Evolutionary conservation across 1,140 invertebrate species (phyloP), one percentile per base, ranked within the genome.

Genomic region (Anastrepha obliqua): DNA sequence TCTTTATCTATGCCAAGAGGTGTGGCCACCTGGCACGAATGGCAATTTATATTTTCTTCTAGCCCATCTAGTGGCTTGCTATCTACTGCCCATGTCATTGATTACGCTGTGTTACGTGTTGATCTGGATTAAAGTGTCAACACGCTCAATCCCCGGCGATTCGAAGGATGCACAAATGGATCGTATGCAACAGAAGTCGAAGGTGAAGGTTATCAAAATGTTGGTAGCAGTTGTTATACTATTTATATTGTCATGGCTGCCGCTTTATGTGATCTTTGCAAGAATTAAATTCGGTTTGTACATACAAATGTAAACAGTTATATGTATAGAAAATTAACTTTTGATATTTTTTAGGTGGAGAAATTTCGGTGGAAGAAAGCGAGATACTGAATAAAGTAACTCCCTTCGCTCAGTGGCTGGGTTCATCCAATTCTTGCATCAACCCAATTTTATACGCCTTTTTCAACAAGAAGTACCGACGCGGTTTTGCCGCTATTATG

Each of bases 181-280:
- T 91, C 95, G 96, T 62, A 97, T 98, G 95, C 97, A 98, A 93
- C 97, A 98, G 90, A 97, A 98, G 93, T 98, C 97, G 13, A 98
- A 98, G 94, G 96, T 97, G 29, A 98, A 98, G 92, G 98, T 99
- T 29, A 97, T 99, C 5, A 99, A 99, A 94, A 99, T 99, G 98
- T 94, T 99, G 87, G 96, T 99, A 0, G 97, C 97, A 0, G 98
- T 99, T 0, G 98, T 99, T 3, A 96, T 99, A 17, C 94, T 99
- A 0, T 99, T 99, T 93, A 97, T 98, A 0, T 93, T 98, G 0
- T 99, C 98, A 20, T 99, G 98, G 98, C 94, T 98, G 88, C 98
- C 98, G 0, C 95, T 99, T 11, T 99, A 99, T 94, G 95, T 96
- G 4, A 97, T 98, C 89, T 98, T 98, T 90, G 96, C 97, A 0